phyloP scores from a whole-genome alignment of 2,888 invertebrate species.

The Ephialtes manifestator region DNA sequence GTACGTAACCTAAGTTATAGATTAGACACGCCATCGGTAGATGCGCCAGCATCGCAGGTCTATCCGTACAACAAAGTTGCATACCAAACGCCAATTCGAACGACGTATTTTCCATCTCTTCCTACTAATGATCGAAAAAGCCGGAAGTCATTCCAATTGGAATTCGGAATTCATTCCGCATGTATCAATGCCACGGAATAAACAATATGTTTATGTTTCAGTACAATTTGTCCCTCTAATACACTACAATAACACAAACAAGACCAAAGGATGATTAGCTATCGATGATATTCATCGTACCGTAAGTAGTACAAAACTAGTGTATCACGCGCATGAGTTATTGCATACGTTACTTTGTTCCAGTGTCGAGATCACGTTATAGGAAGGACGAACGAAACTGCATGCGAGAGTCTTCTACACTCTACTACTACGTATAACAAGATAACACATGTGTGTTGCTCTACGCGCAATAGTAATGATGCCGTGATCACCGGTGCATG shows the following conservation, averaged over 20 bases:
- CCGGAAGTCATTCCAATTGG: too few relatives aligned
- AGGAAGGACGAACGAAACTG: slow-evolving; percentile 19
- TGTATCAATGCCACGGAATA: too few relatives aligned
- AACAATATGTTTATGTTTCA: too few relatives aligned
- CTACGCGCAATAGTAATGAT: slow-evolving; percentile 20
- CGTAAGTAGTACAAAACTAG: background rate
- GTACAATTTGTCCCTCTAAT: background rate
- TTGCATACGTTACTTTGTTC: slow-evolving; percentile 41
- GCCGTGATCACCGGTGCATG: slow-evolving; percentile 47
- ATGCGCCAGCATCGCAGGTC: too few relatives aligned
- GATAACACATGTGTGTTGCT: background rate
- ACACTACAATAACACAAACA: background rate
- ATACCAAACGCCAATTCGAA: too few relatives aligned
- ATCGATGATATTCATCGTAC: background rate
- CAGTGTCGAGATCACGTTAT: slow-evolving; percentile 23
- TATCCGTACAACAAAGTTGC: too few relatives aligned
- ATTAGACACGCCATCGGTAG: too few relatives aligned
- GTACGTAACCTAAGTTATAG: too few relatives aligned
- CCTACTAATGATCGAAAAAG: too few relatives aligned
- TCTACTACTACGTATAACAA: background rate
- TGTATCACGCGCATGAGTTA: background rate
- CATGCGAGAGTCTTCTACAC: background rate
- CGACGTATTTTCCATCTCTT: too few relatives aligned
- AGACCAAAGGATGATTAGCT: background rate
- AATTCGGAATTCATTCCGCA: too few relatives aligned